Percentiles rank a stretch among this genome's conserved stretches.
Evolutionary conservation across 1,140 invertebrate genomes (phyloP).

Genomic region (Tetragonula clypearis): DNA sequence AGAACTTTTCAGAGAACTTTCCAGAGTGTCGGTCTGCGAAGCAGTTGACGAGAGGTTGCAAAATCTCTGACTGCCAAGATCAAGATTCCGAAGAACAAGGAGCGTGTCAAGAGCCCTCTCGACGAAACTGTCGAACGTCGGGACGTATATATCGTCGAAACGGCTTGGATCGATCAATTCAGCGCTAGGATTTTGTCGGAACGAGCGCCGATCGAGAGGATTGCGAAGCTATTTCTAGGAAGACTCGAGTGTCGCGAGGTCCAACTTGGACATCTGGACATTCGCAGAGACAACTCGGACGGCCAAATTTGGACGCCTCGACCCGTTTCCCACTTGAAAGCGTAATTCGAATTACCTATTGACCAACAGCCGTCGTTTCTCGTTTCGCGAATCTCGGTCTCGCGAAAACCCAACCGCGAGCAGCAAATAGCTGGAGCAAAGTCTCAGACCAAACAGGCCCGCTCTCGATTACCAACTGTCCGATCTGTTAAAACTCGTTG

Average conservation of each 20-base stretch:
- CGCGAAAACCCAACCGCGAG: not conserved
- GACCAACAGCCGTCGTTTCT: slow-evolving; percentile 15
- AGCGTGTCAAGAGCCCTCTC: too few species aligned
- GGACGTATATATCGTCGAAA: too few species aligned
- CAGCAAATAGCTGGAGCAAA: not conserved
- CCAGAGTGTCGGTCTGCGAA: not conserved
- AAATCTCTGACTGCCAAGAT: too few species aligned
- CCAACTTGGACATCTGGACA: slow-evolving; percentile 31
- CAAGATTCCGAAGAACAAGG: too few species aligned
- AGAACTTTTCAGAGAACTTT: not conserved
- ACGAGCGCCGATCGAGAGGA: not conserved
- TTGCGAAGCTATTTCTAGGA: not conserved
- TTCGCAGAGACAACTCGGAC: not conserved
- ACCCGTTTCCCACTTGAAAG: not conserved
- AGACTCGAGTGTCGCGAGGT: not conserved
- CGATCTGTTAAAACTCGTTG: not conserved
- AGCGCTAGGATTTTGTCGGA: not conserved
- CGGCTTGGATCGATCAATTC: not conserved
- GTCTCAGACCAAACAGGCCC: not conserved
- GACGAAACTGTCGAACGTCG: too few species aligned
- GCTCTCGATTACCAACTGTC: not conserved
- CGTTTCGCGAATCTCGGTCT: not conserved
- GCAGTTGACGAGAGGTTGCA: not conserved
- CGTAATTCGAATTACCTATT: slow-evolving; percentile 85
- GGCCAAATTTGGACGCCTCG: slow-evolving; percentile 37